Base-by-base conservation (phyloP, 2,113 vertebrate genomes). In the Blennius ocellaris region DNA sequence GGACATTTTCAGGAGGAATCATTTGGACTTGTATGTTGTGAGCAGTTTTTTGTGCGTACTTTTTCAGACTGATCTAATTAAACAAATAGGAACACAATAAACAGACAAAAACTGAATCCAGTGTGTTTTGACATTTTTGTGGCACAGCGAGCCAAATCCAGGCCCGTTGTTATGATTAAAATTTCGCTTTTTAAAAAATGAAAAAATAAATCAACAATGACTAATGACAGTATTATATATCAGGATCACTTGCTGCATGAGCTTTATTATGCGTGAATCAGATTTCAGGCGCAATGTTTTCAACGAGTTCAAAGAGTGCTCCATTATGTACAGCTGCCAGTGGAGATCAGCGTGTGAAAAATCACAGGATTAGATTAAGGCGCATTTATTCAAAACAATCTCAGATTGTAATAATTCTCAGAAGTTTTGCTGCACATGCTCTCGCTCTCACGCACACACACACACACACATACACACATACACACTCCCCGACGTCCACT, bases 311-410 rank as follows among this genome's bases (percentile, higher is more conserved):
- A 72, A 59, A 36, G 49, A 45, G 38, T 58, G 8, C 10, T 36
- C 49, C 15, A 41, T 14, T 10, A 3, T 36, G 36, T 17, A 49
- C 37, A 49, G n/a, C 45, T 73, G 10, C 52, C 36, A 17, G 47
- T 40, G 45, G 15, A 41, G 36, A 60, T 48, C 14, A 53, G 53
- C 55, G 15, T 58, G 69, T 49, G 49, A n/a, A 45, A 69, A 14
- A n/a, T 48, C 1, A 7, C 10, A 41, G 0, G 11, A 65, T 11
- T 14, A 44, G 8, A 1, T 44, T 8, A 6, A 9, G 2, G n/a
- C 14, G 5, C 45, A 15, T 53, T 30, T 30, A 30, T 30, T 30
- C 4, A 30, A 30, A 30, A 30, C 21, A 30, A 30, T 30, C 4
- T 30, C 21, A 30, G 21, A 30, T 4, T 30, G 21, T 30, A 30